phyloP scores from a whole-genome alignment of 1,140 invertebrate species.

The Papilio polyxenes region DNA sequence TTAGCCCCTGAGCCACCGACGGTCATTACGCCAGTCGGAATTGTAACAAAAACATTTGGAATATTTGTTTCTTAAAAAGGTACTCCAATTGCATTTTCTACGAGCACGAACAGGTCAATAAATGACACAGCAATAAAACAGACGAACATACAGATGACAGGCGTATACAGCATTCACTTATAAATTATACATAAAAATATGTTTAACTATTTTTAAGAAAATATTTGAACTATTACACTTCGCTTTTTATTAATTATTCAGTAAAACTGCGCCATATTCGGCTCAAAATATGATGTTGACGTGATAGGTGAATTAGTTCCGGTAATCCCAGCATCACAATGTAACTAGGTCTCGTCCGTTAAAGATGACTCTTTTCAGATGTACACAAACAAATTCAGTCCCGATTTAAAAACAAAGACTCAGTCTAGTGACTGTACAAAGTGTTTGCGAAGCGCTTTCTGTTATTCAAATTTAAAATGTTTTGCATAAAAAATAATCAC shows the following conservation, averaged over 20 bases:
- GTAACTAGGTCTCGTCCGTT: background rate
- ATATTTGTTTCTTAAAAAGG: too few relatives aligned
- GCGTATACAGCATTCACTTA: too few relatives aligned
- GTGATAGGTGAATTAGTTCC: conserved; percentile 2
- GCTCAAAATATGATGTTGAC: background rate
- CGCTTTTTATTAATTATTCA: background rate
- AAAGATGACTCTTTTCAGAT: background rate
- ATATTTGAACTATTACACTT: too few relatives aligned
- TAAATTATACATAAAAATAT: too few relatives aligned
- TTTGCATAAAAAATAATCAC: conserved; percentile 21
- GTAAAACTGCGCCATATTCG: background rate
- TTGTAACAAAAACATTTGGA: too few relatives aligned
- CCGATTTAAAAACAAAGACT: conserved; percentile 11
- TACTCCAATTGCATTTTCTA: too few relatives aligned
- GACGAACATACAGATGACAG: too few relatives aligned
- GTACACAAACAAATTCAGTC: background rate
- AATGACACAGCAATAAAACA: too few relatives aligned
- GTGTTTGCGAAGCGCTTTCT: conserved; percentile 6
- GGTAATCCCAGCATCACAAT: background rate
- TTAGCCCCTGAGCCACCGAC: too few relatives aligned
- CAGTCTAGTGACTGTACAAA: background rate
- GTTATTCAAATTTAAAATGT: conserved; percentile 16
- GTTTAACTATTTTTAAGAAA: too few relatives aligned
- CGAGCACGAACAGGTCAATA: too few relatives aligned
- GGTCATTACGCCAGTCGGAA: too few relatives aligned